Evolutionary conservation across 2,888 invertebrate species (phyloP), one percentile per base, ranked within the genome.

Genomic region (Coremacera marginata): DNA sequence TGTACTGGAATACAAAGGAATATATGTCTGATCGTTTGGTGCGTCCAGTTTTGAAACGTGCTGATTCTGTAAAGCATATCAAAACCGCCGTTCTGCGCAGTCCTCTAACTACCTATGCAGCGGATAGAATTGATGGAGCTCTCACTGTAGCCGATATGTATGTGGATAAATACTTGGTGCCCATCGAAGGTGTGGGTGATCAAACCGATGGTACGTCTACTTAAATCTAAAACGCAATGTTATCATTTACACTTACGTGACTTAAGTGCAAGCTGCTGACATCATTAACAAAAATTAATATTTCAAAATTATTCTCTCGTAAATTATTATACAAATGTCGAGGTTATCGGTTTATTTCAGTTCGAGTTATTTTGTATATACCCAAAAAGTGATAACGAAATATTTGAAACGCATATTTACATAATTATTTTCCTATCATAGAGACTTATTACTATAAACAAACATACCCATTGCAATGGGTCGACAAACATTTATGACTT

Each of bases 41-140:
- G 5, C 91, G 90, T 75, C 94, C 94, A 9, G 93, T 94, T n/a
- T 88, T 95, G 37, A 94, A 94, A 80, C 92, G 95, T 60, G 95
- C 95, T 2, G 95, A 94, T 89, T 95, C 95, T 0, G 93, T 95
- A n/a, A 95, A 95, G 86, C 93, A 94, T 86, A 91, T 95, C 78
- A 94, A 95, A 1, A 91, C 91, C 3, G 93, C 93, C 0, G 93
- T 94, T 11, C 89, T 94, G 82, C 92, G 93, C 83, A 95, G 93
- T 78, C 92, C 94, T 73, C 92, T 95, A 67, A 94, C 95, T 0
- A 84, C 86, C 0, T 94, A 91, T 81, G 95, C 95, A 0, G 95
- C 94, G 0, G 92, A 93, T 76, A 94, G 92, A 5, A 89, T 95
- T 34, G 95, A 95, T 86, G 93, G 93, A 16, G 95, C 95, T 4